Base-by-base conservation (phyloP, 1,140 invertebrate genomes). In the Drosophila nigromelanica region DNA sequence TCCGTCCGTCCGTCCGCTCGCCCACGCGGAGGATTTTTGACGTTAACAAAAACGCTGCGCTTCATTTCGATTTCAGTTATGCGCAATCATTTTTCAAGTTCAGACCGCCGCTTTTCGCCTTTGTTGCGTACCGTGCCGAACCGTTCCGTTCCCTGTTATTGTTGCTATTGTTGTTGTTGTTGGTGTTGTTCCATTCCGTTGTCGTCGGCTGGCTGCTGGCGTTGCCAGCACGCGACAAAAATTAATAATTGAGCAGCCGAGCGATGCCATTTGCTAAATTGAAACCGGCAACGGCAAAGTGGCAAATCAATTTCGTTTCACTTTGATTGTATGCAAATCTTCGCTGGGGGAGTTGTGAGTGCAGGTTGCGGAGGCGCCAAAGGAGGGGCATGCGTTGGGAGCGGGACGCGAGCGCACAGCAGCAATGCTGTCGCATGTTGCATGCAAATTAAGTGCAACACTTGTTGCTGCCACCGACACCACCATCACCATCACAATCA, bases 261-360 rank as follows among this genome's bases (percentile, higher is more conserved):
- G 71, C 39, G 45, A 33, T 78, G 78, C 72, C 78, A 86, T 86
- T 86, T 86, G 82, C 82, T 70, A 86, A 87, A 86, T 86, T 81
- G 82, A 87, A 87, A 69, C 58, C 77, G 55, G 70, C 55, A 52
- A 47, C 18, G 33, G 62, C 73, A 73, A 81, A 82, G 80, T 82
- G 80, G 78, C 80, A 83, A 83, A 83, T 83, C 82, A 87, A 87
- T 87, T 87, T 82, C 60, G 76, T 67, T 73, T 73, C 78, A 79
- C 76, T 89, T 78, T 81, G 83, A 89, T 87, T 87, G 83, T 87
- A 87, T 89, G 82, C 82, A 87, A 87, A 87, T 87, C 83, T 87
- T 78, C 30, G 73, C 73, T 72, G 48, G 48, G 74, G 68, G 61
- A 64, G 55, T 63, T 42, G 30, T 27, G 12, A 24, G 35, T 21